Evolutionary conservation across 2,797 vertebrate species (phyloP), one percentile per base, ranked within the genome.

Genomic region (Picus viridis): DNA sequence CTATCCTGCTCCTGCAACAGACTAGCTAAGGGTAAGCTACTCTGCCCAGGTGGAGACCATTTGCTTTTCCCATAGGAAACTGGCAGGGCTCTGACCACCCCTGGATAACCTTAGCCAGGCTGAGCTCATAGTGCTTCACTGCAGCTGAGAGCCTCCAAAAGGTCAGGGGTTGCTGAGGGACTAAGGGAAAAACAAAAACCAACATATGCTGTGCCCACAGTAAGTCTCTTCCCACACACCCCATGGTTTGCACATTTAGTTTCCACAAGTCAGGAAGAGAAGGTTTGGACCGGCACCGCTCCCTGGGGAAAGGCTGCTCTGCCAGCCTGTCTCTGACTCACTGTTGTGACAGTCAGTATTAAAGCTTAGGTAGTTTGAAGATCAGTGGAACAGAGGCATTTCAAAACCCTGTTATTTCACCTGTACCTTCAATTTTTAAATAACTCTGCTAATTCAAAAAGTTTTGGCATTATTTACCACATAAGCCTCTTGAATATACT

Each of bases 261-360:
- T 93, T 92, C 58, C 59, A 24, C 13, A 70, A 41, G 27, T 16
- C 0, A 1, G 59, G 59, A 77, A 54, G 32, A 77, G 56, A 56
- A 80, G 71, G 68, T 41, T 94, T 85, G 51, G 65, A 61, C 67
- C 78, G 16, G 65, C 59, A 17, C 16, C 2, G 2, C 58, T 94
- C 76, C 39, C 67, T 0, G 0, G 68, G 79, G 86, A 92, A 89
- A 76, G 65, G 80, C 85, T 92, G 88, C 69, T 87, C 83, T 91
- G 67, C 57, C 84, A 96, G 69, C 70, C 82, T 94, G 82, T 36
- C 59, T 94, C 85, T 95, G 94, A 95, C 93, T 96, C 96, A 95
- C 74, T 95, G 89, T 96, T 95, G 85, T 96, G 94, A 94, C 93
- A 96, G 17, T 64, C 34, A 2, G 13, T 75, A 86, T 89, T 91